Conservation (phyloP, 2,888 invertebrate genomes). For the Drosophila infuscata region DNA sequence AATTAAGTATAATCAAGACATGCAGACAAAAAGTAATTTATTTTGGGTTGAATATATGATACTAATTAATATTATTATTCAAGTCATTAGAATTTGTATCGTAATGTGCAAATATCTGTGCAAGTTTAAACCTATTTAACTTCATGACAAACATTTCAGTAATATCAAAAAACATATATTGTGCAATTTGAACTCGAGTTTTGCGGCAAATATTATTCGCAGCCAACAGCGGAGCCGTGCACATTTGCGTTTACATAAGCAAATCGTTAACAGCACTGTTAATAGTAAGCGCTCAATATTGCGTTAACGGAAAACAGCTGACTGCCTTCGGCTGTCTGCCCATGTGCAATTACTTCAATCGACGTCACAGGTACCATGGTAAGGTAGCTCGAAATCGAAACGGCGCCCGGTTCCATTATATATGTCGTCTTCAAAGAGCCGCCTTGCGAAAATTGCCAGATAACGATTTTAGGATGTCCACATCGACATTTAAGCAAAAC, state of each 20-base stretch:
- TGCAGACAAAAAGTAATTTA: not conserved
- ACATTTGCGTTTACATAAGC: slow-evolving; percentile 43
- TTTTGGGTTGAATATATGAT: not conserved
- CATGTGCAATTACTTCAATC: slow-evolving; percentile 53
- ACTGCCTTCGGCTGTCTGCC: slow-evolving; percentile 48
- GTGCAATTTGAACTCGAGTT: slow-evolving; percentile 37
- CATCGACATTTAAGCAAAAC: slow-evolving; percentile 42
- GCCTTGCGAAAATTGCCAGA: slow-evolving; percentile 57
- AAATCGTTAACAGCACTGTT: slow-evolving; percentile 36
- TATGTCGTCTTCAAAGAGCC: slow-evolving; percentile 61
- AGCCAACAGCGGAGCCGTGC: slow-evolving; percentile 20
- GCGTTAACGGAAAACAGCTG: slow-evolving; percentile 49
- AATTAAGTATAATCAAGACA: not conserved
- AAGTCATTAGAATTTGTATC: not conserved
- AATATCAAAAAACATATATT: slow-evolving; percentile 45
- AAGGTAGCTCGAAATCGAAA: slow-evolving; percentile 47
- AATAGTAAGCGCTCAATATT: slow-evolving; percentile 21
- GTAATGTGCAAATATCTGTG: not conserved
- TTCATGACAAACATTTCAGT: slow-evolving; percentile 8
- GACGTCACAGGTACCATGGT: slow-evolving; percentile 48
- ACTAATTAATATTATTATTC: too few relatives aligned
- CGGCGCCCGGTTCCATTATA: slow-evolving; percentile 46
- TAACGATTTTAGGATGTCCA: slow-evolving; percentile 61
- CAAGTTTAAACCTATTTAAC: not conserved
- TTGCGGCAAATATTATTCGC: slow-evolving; percentile 25